Evolutionary conservation across 1,140 invertebrate genomes (phyloP), one percentile per base, ranked within the genome.

Genomic region (Plectus sambesii): DNA sequence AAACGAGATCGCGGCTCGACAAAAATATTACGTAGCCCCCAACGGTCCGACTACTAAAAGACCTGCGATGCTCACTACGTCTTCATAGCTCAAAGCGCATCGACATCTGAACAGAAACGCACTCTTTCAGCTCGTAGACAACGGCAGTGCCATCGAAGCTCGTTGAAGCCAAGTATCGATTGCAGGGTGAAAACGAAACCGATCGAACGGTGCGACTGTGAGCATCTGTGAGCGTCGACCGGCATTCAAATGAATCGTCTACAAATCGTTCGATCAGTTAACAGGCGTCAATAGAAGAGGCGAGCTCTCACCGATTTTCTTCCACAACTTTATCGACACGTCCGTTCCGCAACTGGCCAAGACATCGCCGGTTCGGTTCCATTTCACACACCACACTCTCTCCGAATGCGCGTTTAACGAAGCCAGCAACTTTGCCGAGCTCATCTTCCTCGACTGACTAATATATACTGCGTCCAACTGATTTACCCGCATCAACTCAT

Each of bases 91-190:
- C n/a, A n/a, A n/a, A n/a, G n/a, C n/a, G n/a, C n/a, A n/a, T n/a
- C n/a, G n/a, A n/a, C n/a, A n/a, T n/a, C n/a, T n/a, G n/a, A n/a
- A n/a, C n/a, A n/a, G n/a, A 38, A 42, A 5, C 53, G 24, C 44
- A 67, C 51, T 68, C 59, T 30, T 71, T 67, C 12, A 60, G 42
- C 40, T 72, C 71, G 69, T 74, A 76, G 25, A 76, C 63, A 27
- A 67, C 55, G 6, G 82, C 84, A 2, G 90, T 96, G 0, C 82
- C 85, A 78, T 99, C 94, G 72, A 98, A 99, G 74, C 89, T 93
- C 8, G 85, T 85, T 6, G 89, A 87, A 0, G 89, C 90, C 38
- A 98, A 74, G 56, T 80, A 88, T 65, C 83, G 83, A 1, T 89
- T 90, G 74, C 85, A 92, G 0, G 84, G 86, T 4, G 90, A 96